Conservation (phyloP, 2,113 vertebrate genomes). For the Paradoxurus hermaphroditus region DNA sequence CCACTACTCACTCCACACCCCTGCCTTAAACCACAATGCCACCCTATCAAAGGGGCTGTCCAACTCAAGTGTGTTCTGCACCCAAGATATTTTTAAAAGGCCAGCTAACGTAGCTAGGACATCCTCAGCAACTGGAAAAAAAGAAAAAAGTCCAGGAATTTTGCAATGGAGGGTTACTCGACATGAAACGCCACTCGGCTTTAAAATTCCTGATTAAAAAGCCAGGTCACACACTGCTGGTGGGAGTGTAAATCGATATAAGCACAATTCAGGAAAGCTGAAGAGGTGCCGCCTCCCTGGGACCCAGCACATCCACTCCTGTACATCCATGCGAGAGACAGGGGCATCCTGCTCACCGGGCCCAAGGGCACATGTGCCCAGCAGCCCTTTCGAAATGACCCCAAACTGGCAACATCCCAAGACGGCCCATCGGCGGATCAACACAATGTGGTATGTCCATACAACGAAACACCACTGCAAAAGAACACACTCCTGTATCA, state of each 20-base stretch:
- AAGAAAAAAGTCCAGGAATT: neutral
- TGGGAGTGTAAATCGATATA: neutral
- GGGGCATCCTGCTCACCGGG: neutral
- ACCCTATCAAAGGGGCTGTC: neutral
- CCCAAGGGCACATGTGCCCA: neutral
- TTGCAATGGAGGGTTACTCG: neutral
- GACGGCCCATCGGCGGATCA: neutral
- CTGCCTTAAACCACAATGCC: neutral
- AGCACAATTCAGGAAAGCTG: neutral
- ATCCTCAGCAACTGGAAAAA: neutral
- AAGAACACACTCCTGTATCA: neutral
- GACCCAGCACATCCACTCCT: neutral
- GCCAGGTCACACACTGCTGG: neutral
- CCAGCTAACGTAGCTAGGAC: neutral
- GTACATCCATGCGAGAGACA: neutral
- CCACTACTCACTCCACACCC: neutral
- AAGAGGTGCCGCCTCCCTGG: neutral
- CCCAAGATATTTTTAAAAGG: neutral
- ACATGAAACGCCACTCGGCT: rapidly evolving
- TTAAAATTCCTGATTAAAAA: constrained; percentile 19
- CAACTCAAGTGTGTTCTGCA: no score
- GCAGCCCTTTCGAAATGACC: neutral
- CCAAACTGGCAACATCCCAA: neutral
- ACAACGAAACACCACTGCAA: neutral
- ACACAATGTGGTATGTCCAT: neutral